These are phyloP conservation scores for Leucoma salicis DNA, from an alignment of 2,888 invertebrate species.

Conservation along the genomic window DNA sequence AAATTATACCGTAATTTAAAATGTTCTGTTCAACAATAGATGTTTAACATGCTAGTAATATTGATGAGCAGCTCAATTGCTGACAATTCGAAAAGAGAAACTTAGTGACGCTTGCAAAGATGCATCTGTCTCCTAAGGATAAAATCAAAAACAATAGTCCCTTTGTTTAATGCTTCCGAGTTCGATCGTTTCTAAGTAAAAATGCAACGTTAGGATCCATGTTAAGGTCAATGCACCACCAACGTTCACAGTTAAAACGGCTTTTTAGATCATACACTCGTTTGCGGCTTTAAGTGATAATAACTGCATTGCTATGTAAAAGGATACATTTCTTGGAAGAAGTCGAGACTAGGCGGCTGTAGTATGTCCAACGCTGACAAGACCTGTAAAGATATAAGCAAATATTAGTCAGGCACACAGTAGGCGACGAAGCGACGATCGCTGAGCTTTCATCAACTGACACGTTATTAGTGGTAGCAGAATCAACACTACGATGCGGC, in stretches of 20 bases:
- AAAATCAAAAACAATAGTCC: slow-evolving; percentile 38
- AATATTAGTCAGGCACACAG: slow-evolving; percentile 18
- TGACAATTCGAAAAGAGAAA: too few relatives aligned
- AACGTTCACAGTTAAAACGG: slow-evolving; percentile 45
- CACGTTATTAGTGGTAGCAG: slow-evolving; percentile 39
- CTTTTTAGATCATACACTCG: slow-evolving; percentile 31
- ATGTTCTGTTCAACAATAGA: too few relatives aligned
- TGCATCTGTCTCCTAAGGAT: slow-evolving; percentile 28
- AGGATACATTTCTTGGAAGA: slow-evolving; percentile 99
- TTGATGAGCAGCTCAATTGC: too few relatives aligned
- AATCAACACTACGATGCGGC: slow-evolving; percentile 33
- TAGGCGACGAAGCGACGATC: slow-evolving; percentile 4
- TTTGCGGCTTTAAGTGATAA: slow-evolving; percentile 36
- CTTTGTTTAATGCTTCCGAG: slow-evolving; percentile 33
- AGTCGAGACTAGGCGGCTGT: slow-evolving; percentile 99
- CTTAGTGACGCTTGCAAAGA: slow-evolving; percentile 7
- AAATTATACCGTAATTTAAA: too few relatives aligned
- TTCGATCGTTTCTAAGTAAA: slow-evolving; percentile 40
- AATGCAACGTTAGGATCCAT: slow-evolving; percentile 44
- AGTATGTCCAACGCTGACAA: slow-evolving; percentile 98
- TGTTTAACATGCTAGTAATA: too few relatives aligned
- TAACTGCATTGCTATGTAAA: slow-evolving; percentile 60
- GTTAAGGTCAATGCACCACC: slow-evolving; percentile 49
- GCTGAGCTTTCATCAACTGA: slow-evolving; percentile 22
- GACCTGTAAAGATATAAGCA: slow-evolving; percentile 87